Evolutionary conservation across 2,888 invertebrate species (phyloP), one percentile per base, ranked within the genome.

Genomic region (Electrophaes corylata): DNA sequence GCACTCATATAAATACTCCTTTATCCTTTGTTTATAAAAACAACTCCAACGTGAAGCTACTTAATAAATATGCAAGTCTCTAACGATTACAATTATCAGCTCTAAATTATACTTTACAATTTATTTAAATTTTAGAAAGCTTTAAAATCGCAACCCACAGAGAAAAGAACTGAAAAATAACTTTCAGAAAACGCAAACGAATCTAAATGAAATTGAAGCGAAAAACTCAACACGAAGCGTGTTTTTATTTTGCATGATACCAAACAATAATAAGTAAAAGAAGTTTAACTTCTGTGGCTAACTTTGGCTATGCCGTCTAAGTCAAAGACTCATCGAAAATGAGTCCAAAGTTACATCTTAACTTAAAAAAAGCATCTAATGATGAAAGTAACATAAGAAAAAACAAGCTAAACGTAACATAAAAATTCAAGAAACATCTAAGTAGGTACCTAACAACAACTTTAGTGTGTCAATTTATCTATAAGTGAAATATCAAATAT

Each of bases 401-500:
- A 69, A 78, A 76, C 71, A 81, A 83, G 81, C 69, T 68, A 80
- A 71, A 77, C 66, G 19, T 44, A 63, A 76, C 66, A 53, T 55
- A 76, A 48, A 72, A 72, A 69, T 76, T 72, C 76, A 71, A 71
- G 74, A 80, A 81, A 75, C 74, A 78, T 72, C 73, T 75, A 79
- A 81, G 72, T 75, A 79, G 80, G 72, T 81, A 79, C 75, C 60
- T 60, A 65, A 64, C 80, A 87, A 86, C 86, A 84, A 83, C 79
- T 78, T 82, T 81, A 82, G 80, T 84, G 86, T 85, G 83, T 84
- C 82, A 90, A 84, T 67, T 91, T 88, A 91, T 83, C 90, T 91
- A 90, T 87, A 86, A 88, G 89, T 90, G 91, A 91, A 90, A 90
- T 91, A 91, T 91, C 91, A 91, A 91, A 90, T 91, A 91, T 91